These are phyloP conservation scores for Sphaeramia orbicularis DNA, from an alignment of 2,797 vertebrate genomes.

Conservation along the genomic window DNA sequence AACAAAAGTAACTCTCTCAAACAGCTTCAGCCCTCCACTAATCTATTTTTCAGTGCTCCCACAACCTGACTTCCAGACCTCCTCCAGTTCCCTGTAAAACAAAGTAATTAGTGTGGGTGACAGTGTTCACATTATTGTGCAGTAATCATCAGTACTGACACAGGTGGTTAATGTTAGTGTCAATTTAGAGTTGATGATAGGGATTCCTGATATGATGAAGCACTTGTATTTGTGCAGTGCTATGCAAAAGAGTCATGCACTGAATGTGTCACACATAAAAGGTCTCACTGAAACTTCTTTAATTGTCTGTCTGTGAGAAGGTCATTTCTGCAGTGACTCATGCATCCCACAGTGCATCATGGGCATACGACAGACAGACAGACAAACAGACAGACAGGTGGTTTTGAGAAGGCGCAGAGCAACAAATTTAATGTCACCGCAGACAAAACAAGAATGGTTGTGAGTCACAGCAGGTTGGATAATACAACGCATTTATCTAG, in stretches of 20 bases:
- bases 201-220: background rate
- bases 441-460: constrained; percentile 15
- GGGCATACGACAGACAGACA: constrained; percentile 35
- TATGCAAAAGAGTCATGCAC: background rate
- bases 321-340: constrained; percentile 62
- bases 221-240: background rate
- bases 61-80: too few relatives aligned
- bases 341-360: constrained; percentile 29
- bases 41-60: constrained; percentile 37
- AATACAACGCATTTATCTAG: background rate
- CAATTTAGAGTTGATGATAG: background rate
- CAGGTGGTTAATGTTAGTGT: constrained; percentile 14
- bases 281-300: constrained; percentile 40
- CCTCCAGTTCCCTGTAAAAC: constrained; percentile 38
- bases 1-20: constrained; percentile 17
- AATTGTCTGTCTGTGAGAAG: constrained; percentile 50
- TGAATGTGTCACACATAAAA: constrained; percentile 7
- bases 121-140: constrained; percentile 1
- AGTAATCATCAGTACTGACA: background rate
- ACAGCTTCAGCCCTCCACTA: constrained; percentile 21
- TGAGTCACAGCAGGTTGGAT: too few relatives aligned
- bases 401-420: constrained; percentile 30
- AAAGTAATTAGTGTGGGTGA: constrained; percentile 38
- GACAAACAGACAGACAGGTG: too few relatives aligned
- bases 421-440: constrained; percentile 25